Evolutionary conservation across 2,888 invertebrate genomes (phyloP).

Genomic region (Apocheima hispidaria): DNA sequence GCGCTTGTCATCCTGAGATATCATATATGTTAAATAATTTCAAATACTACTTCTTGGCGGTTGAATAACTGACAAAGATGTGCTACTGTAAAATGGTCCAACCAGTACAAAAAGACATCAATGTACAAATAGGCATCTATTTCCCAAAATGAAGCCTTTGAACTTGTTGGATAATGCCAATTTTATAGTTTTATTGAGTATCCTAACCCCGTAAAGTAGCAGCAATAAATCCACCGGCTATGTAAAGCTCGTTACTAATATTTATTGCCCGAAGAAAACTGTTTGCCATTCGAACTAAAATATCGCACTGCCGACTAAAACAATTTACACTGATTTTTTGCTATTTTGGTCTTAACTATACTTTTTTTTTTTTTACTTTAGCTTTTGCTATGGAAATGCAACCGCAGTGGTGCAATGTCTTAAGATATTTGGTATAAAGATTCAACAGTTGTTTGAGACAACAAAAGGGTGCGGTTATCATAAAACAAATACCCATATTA

Average conservation of each 20-base stretch:
- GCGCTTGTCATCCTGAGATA: too few relatives aligned
- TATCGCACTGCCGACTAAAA: slow-evolving; percentile 31
- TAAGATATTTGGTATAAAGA: background rate
- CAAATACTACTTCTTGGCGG: too few relatives aligned
- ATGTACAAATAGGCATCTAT: too few relatives aligned
- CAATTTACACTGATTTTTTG: slow-evolving; percentile 23
- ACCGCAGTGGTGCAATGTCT: background rate
- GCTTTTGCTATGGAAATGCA: slow-evolving; percentile 1
- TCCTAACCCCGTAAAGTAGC: slow-evolving; percentile 31
- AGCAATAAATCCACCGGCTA: slow-evolving; percentile 36
- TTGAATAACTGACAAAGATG: too few relatives aligned
- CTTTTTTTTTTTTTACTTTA: slow-evolving; percentile 20
- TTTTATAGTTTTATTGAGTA: slow-evolving; percentile 37
- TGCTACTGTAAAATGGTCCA: too few relatives aligned
- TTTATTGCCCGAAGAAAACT: slow-evolving; percentile 42
- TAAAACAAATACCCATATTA: too few relatives aligned
- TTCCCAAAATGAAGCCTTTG: slow-evolving; percentile 1
- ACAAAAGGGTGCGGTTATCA: background rate
- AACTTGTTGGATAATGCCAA: slow-evolving; percentile 16
- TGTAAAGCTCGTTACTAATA: slow-evolving; percentile 44
- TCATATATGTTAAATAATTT: too few relatives aligned
- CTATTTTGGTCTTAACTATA: slow-evolving; percentile 19
- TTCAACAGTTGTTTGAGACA: too few relatives aligned
- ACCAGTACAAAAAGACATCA: background rate
- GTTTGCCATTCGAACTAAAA: slow-evolving; percentile 38